Percentiles rank a stretch among this genome's conserved stretches.
These are phyloP conservation scores for Eupithecia inturbata DNA, from an alignment of 2,888 invertebrate species.

Conservation along the genomic window DNA sequence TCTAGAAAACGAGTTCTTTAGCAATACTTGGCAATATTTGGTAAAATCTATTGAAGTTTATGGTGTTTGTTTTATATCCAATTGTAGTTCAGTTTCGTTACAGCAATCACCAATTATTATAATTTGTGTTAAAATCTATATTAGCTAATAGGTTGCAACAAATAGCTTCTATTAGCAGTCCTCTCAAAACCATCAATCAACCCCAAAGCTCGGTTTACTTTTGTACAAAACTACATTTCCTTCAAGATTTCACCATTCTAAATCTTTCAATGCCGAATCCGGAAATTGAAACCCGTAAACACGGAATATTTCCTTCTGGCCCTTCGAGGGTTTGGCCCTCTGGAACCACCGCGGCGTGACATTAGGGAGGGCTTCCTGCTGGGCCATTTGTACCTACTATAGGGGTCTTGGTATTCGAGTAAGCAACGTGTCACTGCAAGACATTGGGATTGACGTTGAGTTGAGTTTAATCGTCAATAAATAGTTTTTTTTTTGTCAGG, in stretches of 20 bases:
- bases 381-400: constrained; percentile 30
- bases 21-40: not conserved
- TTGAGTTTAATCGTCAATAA: not conserved
- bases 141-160: not conserved
- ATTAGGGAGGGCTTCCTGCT: constrained; percentile 29
- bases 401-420: not conserved
- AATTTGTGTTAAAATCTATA: no score
- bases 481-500: not conserved
- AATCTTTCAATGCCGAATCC: constrained; percentile 24
- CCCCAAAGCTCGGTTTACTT: not conserved
- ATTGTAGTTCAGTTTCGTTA: not conserved
- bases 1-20: not conserved
- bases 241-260: constrained; percentile 10
- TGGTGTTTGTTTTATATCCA: not conserved
- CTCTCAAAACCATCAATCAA: not conserved
- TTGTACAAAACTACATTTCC: constrained; percentile 16
- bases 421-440: constrained; percentile 10
- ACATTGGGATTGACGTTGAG: constrained; percentile 8
- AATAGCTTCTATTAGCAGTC: not conserved
- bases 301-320: constrained; percentile 30
- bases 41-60: not conserved
- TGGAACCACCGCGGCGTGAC: constrained; percentile 18
- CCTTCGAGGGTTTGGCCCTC: constrained; percentile 11
- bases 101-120: not conserved
- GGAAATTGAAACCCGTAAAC: constrained; percentile 35